Conservation (phyloP, 2,113 vertebrate genomes). For the Romanogobio albipinnatus region DNA sequence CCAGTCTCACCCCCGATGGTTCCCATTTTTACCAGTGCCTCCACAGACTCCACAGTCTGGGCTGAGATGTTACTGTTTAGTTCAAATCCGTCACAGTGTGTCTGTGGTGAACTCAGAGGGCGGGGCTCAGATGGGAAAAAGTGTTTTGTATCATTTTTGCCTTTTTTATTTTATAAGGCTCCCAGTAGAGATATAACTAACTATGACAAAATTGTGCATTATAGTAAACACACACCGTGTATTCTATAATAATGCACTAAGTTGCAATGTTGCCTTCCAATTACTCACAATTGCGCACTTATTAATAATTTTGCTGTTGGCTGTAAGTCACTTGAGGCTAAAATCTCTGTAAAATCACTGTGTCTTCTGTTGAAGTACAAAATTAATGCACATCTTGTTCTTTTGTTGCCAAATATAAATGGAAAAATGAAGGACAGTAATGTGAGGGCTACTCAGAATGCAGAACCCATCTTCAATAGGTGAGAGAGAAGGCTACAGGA, state of each 20-base stretch:
- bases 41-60: too few relatives aligned
- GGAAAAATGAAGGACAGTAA: background rate
- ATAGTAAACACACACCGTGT: background rate
- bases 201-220: background rate
- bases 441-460: background rate
- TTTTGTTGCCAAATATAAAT: background rate
- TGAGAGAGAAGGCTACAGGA: background rate
- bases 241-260: background rate
- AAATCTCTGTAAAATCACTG: background rate
- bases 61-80: too few relatives aligned
- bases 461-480: background rate
- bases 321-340: background rate
- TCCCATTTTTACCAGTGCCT: too few relatives aligned
- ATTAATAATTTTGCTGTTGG: constrained; percentile 7
- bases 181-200: background rate
- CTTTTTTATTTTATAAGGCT: background rate
- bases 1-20: too few relatives aligned
- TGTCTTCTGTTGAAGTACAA: background rate
- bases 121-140: too few relatives aligned
- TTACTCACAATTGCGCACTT: background rate
- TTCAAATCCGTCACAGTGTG: too few relatives aligned
- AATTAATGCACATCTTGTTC: background rate
- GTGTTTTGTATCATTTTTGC: background rate
- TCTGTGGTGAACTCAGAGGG: too few relatives aligned
- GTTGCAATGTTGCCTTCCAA: background rate